phyloP scores from a whole-genome alignment of 2,888 invertebrate genomes.

The Syrphus vitripennis region DNA sequence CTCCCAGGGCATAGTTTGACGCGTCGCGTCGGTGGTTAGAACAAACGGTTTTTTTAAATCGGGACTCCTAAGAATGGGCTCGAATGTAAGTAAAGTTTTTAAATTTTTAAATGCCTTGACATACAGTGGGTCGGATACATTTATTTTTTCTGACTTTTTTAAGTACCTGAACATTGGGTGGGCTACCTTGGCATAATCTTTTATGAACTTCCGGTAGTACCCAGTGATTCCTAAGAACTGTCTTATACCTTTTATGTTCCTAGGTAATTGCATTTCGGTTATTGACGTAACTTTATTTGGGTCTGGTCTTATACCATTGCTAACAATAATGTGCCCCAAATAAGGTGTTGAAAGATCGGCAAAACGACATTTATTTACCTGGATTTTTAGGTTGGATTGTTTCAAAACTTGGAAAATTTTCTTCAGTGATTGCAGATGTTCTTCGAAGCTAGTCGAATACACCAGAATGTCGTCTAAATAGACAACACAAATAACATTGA shows the following conservation, averaged over 20 bases:
- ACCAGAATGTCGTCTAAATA: constrained; percentile 76
- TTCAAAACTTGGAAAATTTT: background rate
- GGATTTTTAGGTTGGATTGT: constrained; percentile 65
- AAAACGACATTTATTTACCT: constrained; percentile 26
- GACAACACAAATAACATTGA: constrained; percentile 73
- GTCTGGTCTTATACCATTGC: constrained; percentile 68
- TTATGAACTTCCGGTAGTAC: too few relatives aligned
- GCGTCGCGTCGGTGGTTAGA: constrained; percentile 64
- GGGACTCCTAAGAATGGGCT: constrained; percentile 50
- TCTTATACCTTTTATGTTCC: constrained; percentile 73
- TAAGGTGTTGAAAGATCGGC: constrained; percentile 9
- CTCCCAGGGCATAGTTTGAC: constrained; percentile 54
- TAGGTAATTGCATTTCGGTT: constrained; percentile 57
- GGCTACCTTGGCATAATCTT: constrained; percentile 11
- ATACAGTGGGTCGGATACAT: constrained; percentile 12
- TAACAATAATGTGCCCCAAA: constrained; percentile 43
- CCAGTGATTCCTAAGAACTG: constrained; percentile 53
- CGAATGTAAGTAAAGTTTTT: constrained; percentile 22
- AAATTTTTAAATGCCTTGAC: constrained; percentile 22
- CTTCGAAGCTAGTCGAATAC: constrained; percentile 39
- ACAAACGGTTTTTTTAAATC: constrained; percentile 60
- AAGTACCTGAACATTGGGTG: constrained; percentile 57
- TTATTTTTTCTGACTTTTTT: constrained; percentile 15
- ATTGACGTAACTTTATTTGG: constrained; percentile 72
- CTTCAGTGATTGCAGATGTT: background rate